Evolutionary conservation across 2,888 invertebrate genomes (phyloP).

Genomic region (Hermodice carunculata): DNA sequence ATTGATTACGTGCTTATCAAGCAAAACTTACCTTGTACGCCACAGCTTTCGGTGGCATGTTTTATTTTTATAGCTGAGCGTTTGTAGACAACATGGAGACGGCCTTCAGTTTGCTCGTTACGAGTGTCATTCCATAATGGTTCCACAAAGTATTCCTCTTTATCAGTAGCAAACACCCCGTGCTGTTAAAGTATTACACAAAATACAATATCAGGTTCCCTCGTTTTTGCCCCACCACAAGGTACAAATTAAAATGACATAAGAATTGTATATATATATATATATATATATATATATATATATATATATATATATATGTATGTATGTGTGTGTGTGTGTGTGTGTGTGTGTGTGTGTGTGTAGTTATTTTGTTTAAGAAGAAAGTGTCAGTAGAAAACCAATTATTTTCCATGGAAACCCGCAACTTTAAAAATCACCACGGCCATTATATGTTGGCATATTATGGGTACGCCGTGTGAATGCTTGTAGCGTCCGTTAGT

Average conservation of each 20-base stretch:
- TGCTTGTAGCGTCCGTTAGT: too few species aligned
- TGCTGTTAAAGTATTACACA: slow-evolving; percentile 50
- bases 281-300: slow-evolving; percentile 7
- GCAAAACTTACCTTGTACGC: slow-evolving; percentile 51
- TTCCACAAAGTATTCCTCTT: slow-evolving; percentile 63
- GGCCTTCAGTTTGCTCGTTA: slow-evolving; percentile 45
- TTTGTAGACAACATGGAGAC: slow-evolving; percentile 63
- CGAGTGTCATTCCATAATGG: slow-evolving; percentile 59
- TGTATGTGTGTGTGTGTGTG: slow-evolving; percentile 2
- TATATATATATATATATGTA: slow-evolving; percentile 11
- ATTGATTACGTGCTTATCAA: too few species aligned
- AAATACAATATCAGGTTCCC: too few species aligned
- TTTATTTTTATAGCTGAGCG: slow-evolving; percentile 54
- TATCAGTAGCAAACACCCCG: slow-evolving; percentile 61
- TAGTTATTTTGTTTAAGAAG: too few species aligned
- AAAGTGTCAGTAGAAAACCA: too few species aligned
- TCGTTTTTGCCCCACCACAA: neutral
- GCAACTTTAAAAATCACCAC: too few species aligned
- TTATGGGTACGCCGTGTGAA: too few species aligned
- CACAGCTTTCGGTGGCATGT: slow-evolving; percentile 50
- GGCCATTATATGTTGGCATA: too few species aligned
- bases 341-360: neutral
- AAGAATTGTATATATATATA: slow-evolving; percentile 13
- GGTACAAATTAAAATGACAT: neutral
- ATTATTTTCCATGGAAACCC: too few species aligned